Evolutionary conservation across 2,888 invertebrate genomes (phyloP).

Genomic region (Embidobia sp.): DNA sequence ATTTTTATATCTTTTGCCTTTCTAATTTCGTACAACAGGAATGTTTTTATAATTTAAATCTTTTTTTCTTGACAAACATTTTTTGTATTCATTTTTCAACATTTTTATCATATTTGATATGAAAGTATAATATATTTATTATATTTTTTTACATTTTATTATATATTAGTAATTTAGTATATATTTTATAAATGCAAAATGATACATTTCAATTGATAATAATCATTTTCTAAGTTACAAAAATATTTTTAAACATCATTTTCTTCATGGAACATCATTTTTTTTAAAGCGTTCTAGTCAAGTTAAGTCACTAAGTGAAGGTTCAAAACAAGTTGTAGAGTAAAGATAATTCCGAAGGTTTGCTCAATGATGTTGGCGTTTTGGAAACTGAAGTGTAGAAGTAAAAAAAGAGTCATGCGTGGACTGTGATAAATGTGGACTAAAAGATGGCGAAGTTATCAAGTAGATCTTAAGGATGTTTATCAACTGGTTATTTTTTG

Average conservation of each 20-base stretch:
- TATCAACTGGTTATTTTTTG: conserved; percentile 25
- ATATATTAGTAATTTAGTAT: too few relatives aligned
- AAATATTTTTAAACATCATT: neutral
- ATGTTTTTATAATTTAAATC: too few relatives aligned
- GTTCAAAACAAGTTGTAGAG: conserved; percentile 61
- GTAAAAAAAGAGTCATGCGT: conserved; percentile 80
- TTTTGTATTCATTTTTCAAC: too few relatives aligned
- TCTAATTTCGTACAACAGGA: too few relatives aligned
- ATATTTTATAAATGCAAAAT: neutral
- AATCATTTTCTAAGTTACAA: neutral
- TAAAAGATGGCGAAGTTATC: conserved; percentile 71
- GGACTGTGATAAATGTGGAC: conserved; percentile 79
- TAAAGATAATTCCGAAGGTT: conserved; percentile 74
- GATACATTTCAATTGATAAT: neutral
- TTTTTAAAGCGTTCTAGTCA: conserved; percentile 79
- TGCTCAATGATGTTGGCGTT: conserved; percentile 80
- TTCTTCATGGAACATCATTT: conserved; percentile 64
- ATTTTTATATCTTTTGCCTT: too few relatives aligned
- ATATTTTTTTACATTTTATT: too few relatives aligned
- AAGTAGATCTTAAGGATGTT: conserved; percentile 66
- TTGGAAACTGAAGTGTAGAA: conserved; percentile 77
- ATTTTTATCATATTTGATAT: too few relatives aligned
- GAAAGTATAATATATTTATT: too few relatives aligned
- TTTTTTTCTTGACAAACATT: too few relatives aligned
- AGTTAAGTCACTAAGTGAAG: conserved; percentile 72